Evolutionary conservation across 1,140 invertebrate genomes (phyloP).

Genomic region (Paraescarpia echinospica): DNA sequence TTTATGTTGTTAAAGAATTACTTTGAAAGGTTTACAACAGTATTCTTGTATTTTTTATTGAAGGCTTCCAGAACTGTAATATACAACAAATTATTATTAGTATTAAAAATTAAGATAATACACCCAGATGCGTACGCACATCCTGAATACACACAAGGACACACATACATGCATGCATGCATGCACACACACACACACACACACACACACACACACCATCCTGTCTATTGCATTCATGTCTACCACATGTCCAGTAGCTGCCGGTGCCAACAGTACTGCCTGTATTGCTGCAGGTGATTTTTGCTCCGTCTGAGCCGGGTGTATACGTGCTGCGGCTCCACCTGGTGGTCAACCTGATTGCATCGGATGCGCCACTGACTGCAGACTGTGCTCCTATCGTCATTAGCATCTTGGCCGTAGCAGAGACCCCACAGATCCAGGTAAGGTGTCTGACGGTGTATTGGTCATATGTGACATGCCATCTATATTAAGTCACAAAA

Average conservation of each 20-base stretch:
- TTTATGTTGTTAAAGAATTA: too few relatives aligned
- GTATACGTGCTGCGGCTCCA: constrained; percentile 37
- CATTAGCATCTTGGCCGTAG: constrained; percentile 37
- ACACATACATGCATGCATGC: neutral
- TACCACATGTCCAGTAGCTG: neutral
- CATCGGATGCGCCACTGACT: constrained; percentile 20
- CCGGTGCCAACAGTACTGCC: neutral
- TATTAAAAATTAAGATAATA: too few relatives aligned
- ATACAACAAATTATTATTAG: too few relatives aligned
- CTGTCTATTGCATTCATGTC: neutral
- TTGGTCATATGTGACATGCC: neutral
- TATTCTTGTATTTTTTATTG: too few relatives aligned
- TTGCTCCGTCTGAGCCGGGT: constrained; percentile 38
- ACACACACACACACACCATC: neutral
- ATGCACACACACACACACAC: neutral
- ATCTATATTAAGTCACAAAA: too few relatives aligned
- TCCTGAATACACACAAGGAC: neutral
- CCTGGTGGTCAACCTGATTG: constrained; percentile 34
- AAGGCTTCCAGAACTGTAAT: too few relatives aligned
- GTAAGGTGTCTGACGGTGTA: constrained; percentile 23
- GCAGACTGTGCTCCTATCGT: constrained; percentile 27
- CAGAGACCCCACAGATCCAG: constrained; percentile 44
- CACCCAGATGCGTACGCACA: too few relatives aligned
- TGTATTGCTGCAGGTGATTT: constrained; percentile 37
- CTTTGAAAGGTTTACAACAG: too few relatives aligned